Conservation (phyloP, 2,888 invertebrate species). For the Tetragonula carbonaria region DNA sequence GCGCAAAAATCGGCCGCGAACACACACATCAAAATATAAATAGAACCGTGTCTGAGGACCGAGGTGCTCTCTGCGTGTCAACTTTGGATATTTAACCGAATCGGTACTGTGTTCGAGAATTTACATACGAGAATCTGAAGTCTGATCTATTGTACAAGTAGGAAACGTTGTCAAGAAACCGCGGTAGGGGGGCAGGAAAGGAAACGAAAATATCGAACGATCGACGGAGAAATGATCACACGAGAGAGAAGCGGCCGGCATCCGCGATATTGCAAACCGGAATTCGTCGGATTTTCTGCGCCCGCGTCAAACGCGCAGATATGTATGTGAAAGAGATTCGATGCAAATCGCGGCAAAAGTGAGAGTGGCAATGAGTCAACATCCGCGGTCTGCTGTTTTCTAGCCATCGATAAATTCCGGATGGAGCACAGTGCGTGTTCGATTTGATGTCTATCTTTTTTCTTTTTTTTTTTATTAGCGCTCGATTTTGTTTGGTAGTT, state of each 20-base stretch:
- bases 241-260: neutral
- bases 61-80: neutral
- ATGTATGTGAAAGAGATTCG: constrained; percentile 43
- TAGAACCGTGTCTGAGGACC: constrained; percentile 47
- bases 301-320: constrained; percentile 10
- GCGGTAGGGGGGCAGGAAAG: neutral
- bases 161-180: neutral
- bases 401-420: constrained; percentile 42
- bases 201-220: neutral
- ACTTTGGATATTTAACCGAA: neutral
- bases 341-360: constrained; percentile 61
- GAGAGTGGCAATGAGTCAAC: constrained; percentile 62
- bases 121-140: constrained; percentile 1
- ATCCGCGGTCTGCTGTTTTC: constrained; percentile 52
- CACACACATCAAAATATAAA: constrained; percentile 55
- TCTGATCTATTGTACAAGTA: neutral
- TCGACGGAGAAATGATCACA: neutral
- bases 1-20: constrained; percentile 50
- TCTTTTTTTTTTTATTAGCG: too few species aligned
- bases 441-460: neutral
- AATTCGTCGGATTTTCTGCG: neutral
- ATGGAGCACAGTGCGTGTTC: neutral
- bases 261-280: neutral
- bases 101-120: constrained; percentile 12
- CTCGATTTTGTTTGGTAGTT: too few species aligned